Conservation (phyloP, 2,888 invertebrate genomes). For the Gymnosoma rotundatum region DNA sequence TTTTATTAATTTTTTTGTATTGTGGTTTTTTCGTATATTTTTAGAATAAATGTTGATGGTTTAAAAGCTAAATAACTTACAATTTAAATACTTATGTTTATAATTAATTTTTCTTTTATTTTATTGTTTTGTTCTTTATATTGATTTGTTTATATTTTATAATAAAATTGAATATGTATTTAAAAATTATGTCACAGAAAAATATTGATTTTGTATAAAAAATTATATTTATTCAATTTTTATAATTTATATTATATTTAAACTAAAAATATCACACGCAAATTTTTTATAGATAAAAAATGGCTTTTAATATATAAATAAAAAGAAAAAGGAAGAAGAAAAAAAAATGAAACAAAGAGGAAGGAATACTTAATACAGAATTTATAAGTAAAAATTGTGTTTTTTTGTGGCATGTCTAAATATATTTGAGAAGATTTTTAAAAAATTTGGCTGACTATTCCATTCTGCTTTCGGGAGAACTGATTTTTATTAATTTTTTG, state of each 20-base stretch:
- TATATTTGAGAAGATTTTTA: not conserved
- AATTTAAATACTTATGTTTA: constrained; percentile 55
- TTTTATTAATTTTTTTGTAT: constrained; percentile 39
- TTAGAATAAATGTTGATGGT: constrained; percentile 62
- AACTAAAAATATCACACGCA: constrained; percentile 55
- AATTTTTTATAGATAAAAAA: constrained; percentile 19
- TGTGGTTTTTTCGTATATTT: constrained; percentile 36
- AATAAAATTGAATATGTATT: constrained; percentile 59
- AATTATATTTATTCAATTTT: constrained; percentile 34
- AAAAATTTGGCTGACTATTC: too few species aligned
- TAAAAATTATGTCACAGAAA: constrained; percentile 64
- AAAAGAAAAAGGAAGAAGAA: not conserved
- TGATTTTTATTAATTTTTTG: too few species aligned
- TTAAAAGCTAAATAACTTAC: constrained; percentile 68
- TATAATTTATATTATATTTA: constrained; percentile 48
- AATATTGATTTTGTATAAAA: constrained; percentile 55
- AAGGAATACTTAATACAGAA: constrained; percentile 20
- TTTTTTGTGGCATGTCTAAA: not conserved
- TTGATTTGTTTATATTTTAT: constrained; percentile 47
- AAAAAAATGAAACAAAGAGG: not conserved
- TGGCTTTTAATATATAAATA: constrained; percentile 3
- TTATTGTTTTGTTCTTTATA: constrained; percentile 29
- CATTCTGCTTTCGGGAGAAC: too few species aligned
- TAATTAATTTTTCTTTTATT: constrained; percentile 51
- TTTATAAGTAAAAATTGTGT: constrained; percentile 20